Evolutionary conservation across 2,113 vertebrate species (phyloP), one percentile per base, ranked within the genome.

Genomic region (Hystrix brachyura): DNA sequence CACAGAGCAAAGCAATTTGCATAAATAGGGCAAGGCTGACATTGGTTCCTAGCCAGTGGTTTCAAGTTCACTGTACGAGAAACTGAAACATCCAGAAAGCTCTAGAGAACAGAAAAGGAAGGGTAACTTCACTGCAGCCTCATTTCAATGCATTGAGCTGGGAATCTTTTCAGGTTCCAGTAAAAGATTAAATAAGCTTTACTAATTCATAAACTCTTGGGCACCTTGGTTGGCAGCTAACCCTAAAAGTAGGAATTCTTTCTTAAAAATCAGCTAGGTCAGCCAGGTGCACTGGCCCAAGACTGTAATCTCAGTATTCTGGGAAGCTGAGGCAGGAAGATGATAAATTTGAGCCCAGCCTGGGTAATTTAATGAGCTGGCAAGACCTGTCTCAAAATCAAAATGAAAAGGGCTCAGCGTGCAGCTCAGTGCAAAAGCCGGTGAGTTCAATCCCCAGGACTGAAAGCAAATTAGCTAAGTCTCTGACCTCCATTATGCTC

Each of bases 141-240:
- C 1, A 1, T 18, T 87, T 48, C 48, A 82, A 92, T 2, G 55
- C 59, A 76, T 69, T 90, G 59, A 67, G 29, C 82, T 57, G 71
- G 62, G 38, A 90, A 85, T 71, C n/a, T 67, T 85, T 81, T 76
- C n/a, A 34, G 27, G 21, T 64, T 7, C 21, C 53, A 51, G 53
- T 34, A 72, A 95, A 76, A 91, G 78, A 90, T n/a, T 25, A 38
- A 91, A 78, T 93, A 87, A 81, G 93, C 62, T 55, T 89, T 64
- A 55, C n/a, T 65, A 85, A 80, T 51, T 53, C 53, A 69, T 84
- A 80, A 80, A 57, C 69, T 53, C 89, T 55, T 3, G 38, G 69
- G n/a, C 25, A 59, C 43, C 13, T 38, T 34, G 51, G 51, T 17
- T 55, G 60, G 43, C 7, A 38, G 51, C 4, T 64, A 29, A 18